Percentiles rank a stretch among this genome's conserved stretches.
These are phyloP conservation scores for Cheilosia grossa DNA, from an alignment of 2,888 invertebrate genomes.

Conservation along the genomic window DNA sequence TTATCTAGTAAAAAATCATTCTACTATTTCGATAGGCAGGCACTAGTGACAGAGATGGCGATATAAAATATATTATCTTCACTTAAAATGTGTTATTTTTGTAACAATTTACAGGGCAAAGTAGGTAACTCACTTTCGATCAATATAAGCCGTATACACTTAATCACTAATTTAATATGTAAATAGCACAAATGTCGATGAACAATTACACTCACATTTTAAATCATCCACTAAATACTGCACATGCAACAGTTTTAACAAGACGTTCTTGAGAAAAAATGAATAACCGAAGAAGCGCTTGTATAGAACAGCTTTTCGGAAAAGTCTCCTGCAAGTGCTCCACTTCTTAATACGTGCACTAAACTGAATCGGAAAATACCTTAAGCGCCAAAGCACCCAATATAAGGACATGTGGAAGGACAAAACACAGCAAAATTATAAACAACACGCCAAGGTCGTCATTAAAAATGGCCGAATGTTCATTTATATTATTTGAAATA, in stretches of 20 bases:
- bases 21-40: too few species aligned
- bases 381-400: conserved; percentile 58
- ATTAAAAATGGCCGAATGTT: conserved; percentile 64
- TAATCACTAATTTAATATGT: neutral
- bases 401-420: conserved; percentile 49
- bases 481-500: conserved; percentile 57
- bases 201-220: neutral
- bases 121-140: neutral
- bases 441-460: conserved; percentile 67
- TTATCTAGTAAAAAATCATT: too few species aligned
- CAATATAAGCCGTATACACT: neutral
- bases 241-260: neutral
- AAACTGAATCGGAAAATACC: conserved; percentile 59
- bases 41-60: neutral
- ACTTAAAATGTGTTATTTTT: neutral
- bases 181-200: neutral
- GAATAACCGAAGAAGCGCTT: neutral
- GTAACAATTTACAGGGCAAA: neutral
- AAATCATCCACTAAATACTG: too few species aligned
- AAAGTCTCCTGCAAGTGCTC: conserved; percentile 13
- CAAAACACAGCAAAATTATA: conserved; percentile 46
- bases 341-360: conserved; percentile 34
- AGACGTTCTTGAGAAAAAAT: neutral
- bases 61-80: neutral
- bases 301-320: neutral